Percentiles rank a stretch among this genome's conserved stretches.
These are phyloP conservation scores for Metallyticus violacea DNA, from an alignment of 2,888 invertebrate genomes.

Conservation along the genomic window DNA sequence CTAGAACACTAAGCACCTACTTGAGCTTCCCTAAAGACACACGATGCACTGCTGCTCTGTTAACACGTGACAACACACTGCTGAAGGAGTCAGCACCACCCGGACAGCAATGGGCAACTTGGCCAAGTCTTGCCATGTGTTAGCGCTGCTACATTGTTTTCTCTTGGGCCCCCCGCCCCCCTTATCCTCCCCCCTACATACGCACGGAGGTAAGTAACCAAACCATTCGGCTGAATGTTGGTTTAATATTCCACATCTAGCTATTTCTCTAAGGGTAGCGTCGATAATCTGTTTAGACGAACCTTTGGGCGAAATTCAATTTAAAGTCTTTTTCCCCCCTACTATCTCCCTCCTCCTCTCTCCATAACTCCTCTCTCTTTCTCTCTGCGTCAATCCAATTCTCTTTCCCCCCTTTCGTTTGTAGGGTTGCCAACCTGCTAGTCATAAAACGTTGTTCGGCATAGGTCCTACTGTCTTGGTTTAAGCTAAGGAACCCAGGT, in stretches of 20 bases:
- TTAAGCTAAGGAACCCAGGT: background rate
- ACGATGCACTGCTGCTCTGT: background rate
- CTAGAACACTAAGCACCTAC: too few species aligned
- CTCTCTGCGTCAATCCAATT: conserved; percentile 1
- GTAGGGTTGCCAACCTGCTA: background rate
- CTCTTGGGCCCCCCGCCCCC: conserved; percentile 37
- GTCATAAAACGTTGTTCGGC: background rate
- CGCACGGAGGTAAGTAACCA: background rate
- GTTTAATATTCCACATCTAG: conserved; percentile 41
- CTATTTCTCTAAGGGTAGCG: conserved; percentile 22
- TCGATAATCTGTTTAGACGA: conserved; percentile 40
- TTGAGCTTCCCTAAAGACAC: too few species aligned
- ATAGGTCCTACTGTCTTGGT: background rate
- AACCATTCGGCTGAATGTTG: conserved; percentile 37
- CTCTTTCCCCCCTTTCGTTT: conserved; percentile 9
- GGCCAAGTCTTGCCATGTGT: background rate
- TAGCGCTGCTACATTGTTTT: conserved; percentile 42
- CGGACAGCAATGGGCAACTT: background rate
- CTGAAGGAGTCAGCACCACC: background rate
- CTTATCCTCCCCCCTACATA: background rate
- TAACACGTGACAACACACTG: background rate
- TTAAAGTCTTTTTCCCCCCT: conserved; percentile 39
- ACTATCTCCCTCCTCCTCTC: conserved; percentile 46
- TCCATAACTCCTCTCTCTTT: conserved; percentile 20
- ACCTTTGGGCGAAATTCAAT: conserved; percentile 37